Conservation (phyloP, 2,888 invertebrate genomes). For the Helobdella robusta region DNA sequence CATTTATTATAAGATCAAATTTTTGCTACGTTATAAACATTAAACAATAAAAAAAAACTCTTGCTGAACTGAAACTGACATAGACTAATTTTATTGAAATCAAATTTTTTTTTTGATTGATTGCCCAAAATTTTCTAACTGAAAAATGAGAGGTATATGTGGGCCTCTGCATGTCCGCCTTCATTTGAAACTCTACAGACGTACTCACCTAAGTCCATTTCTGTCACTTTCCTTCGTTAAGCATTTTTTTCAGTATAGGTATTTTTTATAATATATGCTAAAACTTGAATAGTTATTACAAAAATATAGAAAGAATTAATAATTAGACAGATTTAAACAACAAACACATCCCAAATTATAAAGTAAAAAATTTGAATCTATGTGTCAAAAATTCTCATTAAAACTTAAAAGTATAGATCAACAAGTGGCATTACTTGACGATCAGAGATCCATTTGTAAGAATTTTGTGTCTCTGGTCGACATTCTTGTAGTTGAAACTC, state of each 20-base stretch:
- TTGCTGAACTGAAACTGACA: no score
- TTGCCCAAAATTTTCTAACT: no score
- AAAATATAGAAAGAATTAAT: not conserved
- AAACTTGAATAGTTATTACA: not conserved
- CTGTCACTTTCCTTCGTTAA: slow-evolving; percentile 41
- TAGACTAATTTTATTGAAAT: no score
- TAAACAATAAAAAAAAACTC: not conserved
- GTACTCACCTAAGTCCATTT: slow-evolving; percentile 52
- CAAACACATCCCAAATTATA: no score
- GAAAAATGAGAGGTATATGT: not conserved
- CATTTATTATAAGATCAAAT: no score
- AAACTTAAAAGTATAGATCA: no score
- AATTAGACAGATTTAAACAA: no score
- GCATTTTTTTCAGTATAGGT: not conserved
- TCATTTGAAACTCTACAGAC: slow-evolving; percentile 52
- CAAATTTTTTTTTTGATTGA: no score
- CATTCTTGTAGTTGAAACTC: not conserved
- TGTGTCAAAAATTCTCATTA: not conserved
- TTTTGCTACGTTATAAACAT: no score
- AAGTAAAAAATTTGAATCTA: not conserved
- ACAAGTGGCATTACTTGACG: no score
- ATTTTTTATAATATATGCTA: not conserved
- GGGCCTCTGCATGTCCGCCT: slow-evolving; percentile 48
- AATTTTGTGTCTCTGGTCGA: not conserved
- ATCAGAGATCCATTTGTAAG: not conserved